These are phyloP conservation scores for Lochmaea capreae DNA, from an alignment of 2,888 invertebrate species.

Conservation along the genomic window DNA sequence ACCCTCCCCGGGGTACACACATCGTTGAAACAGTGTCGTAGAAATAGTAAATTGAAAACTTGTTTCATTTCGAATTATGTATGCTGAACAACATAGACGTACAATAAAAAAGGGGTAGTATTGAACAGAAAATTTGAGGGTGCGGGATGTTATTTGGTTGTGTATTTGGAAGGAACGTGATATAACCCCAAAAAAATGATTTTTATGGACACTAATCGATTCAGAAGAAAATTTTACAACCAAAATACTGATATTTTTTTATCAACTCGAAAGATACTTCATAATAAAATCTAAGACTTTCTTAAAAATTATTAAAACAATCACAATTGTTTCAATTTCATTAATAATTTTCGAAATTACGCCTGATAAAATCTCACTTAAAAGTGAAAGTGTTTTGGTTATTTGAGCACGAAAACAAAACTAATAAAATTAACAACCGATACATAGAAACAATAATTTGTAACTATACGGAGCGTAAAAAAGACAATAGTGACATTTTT, in stretches of 20 bases:
- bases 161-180: too few species aligned
- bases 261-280: too few species aligned
- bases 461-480: slow-evolving; percentile 26
- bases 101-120: too few species aligned
- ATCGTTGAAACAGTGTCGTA: slow-evolving; percentile 36
- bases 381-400: slow-evolving; percentile 20
- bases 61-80: not conserved
- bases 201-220: too few species aligned
- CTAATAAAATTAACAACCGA: slow-evolving; percentile 12
- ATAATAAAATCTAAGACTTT: too few species aligned
- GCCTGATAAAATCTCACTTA: not conserved
- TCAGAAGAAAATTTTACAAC: too few species aligned
- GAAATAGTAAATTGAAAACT: not conserved
- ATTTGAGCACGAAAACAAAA: slow-evolving; percentile 17
- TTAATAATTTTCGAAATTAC: not conserved
- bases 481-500: slow-evolving; percentile 9
- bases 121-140: too few species aligned
- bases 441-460: too few species aligned
- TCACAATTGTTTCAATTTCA: not conserved
- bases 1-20: slow-evolving; percentile 59
- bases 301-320: too few species aligned
- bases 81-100: not conserved
- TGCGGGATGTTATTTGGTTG: too few species aligned
- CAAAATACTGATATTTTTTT: too few species aligned
- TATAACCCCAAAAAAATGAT: too few species aligned